Evolutionary conservation across 2,888 invertebrate genomes (phyloP).

Genomic region (Spodoptera littoralis): DNA sequence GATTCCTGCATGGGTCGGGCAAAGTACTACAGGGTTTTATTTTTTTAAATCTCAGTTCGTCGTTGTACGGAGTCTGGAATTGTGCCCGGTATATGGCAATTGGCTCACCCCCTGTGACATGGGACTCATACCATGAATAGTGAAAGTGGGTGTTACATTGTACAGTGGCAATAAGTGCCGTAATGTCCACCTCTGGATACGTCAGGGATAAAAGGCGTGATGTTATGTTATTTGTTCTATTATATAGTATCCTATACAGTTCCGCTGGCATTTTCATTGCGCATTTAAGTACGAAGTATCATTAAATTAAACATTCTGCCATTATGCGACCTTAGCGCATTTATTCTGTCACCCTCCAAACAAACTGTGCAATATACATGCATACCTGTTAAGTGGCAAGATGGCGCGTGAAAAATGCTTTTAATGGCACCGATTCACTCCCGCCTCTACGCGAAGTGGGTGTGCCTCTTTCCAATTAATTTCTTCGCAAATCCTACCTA

Average conservation of each 20-base stretch:
- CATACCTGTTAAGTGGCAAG: conserved; percentile 32
- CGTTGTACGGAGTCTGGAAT: too few relatives aligned
- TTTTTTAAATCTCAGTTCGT: too few relatives aligned
- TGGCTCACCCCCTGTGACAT: too few relatives aligned
- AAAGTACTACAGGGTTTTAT: too few relatives aligned
- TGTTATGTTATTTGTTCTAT: too few relatives aligned
- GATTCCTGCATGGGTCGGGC: too few relatives aligned
- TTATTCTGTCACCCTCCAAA: conserved; percentile 11
- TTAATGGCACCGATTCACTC: conserved; percentile 40
- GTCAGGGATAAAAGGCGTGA: too few relatives aligned
- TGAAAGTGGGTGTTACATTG: too few relatives aligned
- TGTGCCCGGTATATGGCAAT: too few relatives aligned
- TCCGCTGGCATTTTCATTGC: conserved; percentile 4
- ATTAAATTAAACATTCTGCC: conserved; percentile 11
- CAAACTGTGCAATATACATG: conserved; percentile 22
- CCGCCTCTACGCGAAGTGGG: conserved; percentile 56
- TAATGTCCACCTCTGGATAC: too few relatives aligned
- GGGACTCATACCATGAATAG: too few relatives aligned
- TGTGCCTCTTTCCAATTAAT: conserved; percentile 55
- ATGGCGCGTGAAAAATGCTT: conserved; percentile 54
- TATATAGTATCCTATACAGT: conserved; percentile 1
- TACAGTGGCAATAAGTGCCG: too few relatives aligned
- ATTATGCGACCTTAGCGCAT: conserved; percentile 15
- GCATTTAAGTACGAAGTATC: conserved; percentile 12
- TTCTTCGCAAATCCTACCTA: conserved; percentile 38